Percentiles rank a stretch among this genome's conserved stretches.
phyloP scores from a whole-genome alignment of 2,888 invertebrate genomes.

The Orthosia gracilis region DNA sequence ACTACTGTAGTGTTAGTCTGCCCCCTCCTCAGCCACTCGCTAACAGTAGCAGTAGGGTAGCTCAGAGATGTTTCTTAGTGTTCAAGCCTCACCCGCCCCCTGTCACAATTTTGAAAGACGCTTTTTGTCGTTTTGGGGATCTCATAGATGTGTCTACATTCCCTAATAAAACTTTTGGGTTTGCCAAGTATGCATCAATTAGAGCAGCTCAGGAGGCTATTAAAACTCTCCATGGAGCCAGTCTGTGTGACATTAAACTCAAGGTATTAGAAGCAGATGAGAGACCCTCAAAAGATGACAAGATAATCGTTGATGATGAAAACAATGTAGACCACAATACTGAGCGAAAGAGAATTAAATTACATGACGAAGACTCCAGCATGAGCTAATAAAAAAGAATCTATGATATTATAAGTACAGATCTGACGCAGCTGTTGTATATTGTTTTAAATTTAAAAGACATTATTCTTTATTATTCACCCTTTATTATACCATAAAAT shows the following conservation, averaged over 20 bases:
- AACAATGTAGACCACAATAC: conserved; percentile 71
- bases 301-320: conserved; percentile 68
- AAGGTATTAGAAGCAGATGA: conserved; percentile 98
- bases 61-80: conserved; percentile 93
- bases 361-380: conserved; percentile 64
- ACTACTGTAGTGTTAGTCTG: conserved; percentile 92
- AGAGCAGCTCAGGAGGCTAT: conserved; percentile 95
- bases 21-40: conserved; percentile 94
- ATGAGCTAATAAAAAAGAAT: conserved; percentile 45
- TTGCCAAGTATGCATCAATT: conserved; percentile 96
- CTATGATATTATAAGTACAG: conserved; percentile 56
- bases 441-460: conserved; percentile 46
- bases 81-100: conserved; percentile 94
- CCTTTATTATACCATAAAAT: conserved; percentile 36
- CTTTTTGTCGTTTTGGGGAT: conserved; percentile 97
- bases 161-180: conserved; percentile 97
- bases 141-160: conserved; percentile 97
- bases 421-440: conserved; percentile 64
- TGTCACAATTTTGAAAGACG: conserved; percentile 94
- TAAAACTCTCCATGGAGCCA: conserved; percentile 94
- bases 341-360: conserved; percentile 80
- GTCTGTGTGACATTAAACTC: conserved; percentile 95
- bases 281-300: conserved; percentile 79
- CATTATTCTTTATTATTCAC: conserved; percentile 44
- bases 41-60: conserved; percentile 91